Evolutionary conservation across 2,113 vertebrate species (phyloP).

Genomic region (Thinocorus orbignyianus): DNA sequence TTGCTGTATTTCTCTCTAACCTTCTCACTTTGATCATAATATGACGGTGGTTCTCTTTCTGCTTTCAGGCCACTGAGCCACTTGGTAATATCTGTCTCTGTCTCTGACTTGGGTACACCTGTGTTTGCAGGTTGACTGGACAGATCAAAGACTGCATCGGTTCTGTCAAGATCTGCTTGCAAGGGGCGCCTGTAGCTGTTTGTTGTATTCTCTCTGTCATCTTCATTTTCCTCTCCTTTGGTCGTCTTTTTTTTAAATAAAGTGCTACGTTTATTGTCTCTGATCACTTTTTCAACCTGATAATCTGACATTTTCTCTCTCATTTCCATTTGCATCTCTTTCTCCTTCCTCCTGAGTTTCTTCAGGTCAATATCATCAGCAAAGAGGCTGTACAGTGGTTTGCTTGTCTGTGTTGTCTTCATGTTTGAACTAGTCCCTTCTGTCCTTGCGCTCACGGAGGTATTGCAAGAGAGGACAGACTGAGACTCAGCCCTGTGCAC

Average conservation of each 20-base stretch:
- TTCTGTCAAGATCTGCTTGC: slow-evolving; percentile 50
- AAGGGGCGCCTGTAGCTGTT: slow-evolving; percentile 19
- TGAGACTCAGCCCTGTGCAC: slow-evolving; percentile 38
- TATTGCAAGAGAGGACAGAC: slow-evolving; percentile 76
- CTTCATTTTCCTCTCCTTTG: slow-evolving; percentile 74
- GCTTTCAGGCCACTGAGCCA: slow-evolving; percentile 86
- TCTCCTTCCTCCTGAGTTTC: slow-evolving; percentile 87
- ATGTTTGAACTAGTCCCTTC: slow-evolving; percentile 53
- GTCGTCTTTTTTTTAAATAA: slow-evolving; percentile 93
- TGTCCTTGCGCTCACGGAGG: neutral
- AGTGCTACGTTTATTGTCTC: slow-evolving; percentile 91
- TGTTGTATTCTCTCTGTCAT: slow-evolving; percentile 41
- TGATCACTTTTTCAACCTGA: slow-evolving; percentile 88
- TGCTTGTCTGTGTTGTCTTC: slow-evolving; percentile 85
- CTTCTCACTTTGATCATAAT: slow-evolving; percentile 57
- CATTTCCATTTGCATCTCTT: slow-evolving; percentile 86
- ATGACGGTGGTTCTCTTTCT: slow-evolving; percentile 72
- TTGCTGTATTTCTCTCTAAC: slow-evolving; percentile 70
- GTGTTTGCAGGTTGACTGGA: slow-evolving; percentile 58
- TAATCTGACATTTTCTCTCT: slow-evolving; percentile 88
- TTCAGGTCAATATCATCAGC: slow-evolving; percentile 88
- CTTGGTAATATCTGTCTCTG: slow-evolving; percentile 74
- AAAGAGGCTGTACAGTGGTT: slow-evolving; percentile 91
- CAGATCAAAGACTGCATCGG: slow-evolving; percentile 42
- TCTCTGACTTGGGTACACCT: slow-evolving; percentile 50